Conservation (phyloP, 64 coral and sea anemone species). For the Montipora efflorescens region DNA sequence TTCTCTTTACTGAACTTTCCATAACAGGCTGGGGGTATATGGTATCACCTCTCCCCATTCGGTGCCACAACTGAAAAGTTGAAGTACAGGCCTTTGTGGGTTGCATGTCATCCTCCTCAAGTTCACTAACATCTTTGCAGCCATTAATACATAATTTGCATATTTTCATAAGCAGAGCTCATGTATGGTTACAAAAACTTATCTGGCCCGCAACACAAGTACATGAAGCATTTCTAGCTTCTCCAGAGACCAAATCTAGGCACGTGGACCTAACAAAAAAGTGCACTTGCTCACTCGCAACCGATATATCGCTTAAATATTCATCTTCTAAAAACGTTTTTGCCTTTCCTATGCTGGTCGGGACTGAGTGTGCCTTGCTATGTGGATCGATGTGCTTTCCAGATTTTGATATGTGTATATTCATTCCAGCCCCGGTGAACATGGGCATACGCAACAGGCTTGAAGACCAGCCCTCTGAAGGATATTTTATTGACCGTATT, state of each 20-base stretch:
- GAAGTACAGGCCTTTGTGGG: constrained; percentile 40
- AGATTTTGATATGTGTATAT: constrained; percentile 35
- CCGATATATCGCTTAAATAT: constrained; percentile 28
- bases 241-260: constrained; percentile 47
- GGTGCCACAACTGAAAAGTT: constrained; percentile 38
- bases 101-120: constrained; percentile 37
- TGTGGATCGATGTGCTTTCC: constrained; percentile 49
- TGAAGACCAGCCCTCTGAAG: constrained; percentile 43
- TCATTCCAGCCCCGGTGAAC: constrained; percentile 52
- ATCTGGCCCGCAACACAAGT: constrained; percentile 61
- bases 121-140: constrained; percentile 35
- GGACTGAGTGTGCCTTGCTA: constrained; percentile 34
- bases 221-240: constrained; percentile 49
- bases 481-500: constrained; percentile 33
- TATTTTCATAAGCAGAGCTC: constrained; percentile 50
- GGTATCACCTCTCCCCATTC: constrained; percentile 35
- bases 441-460: constrained; percentile 22
- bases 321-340: constrained; percentile 62
- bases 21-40: constrained; percentile 40
- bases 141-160: constrained; percentile 40
- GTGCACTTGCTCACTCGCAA: constrained; percentile 25
- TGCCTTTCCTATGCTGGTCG: constrained; percentile 32
- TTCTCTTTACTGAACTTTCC: constrained; percentile 29
- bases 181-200: constrained; percentile 55
- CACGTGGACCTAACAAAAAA: constrained; percentile 41